Conservation (phyloP, 2,113 vertebrate genomes). For the Colistium nudipinnis region DNA sequence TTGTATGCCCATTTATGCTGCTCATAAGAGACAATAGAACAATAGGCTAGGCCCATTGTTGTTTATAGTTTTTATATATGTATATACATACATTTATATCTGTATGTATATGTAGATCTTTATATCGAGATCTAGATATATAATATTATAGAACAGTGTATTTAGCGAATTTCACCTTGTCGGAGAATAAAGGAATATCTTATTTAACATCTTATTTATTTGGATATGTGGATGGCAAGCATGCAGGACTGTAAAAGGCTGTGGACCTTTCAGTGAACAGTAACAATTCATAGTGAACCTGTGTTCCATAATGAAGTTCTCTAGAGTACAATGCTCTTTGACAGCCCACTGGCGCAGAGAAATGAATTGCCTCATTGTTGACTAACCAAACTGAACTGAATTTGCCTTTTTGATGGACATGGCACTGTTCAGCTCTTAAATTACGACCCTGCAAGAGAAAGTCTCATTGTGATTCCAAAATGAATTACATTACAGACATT, state of each 20-base stretch:
- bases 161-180: no score
- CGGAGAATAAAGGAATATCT: no score
- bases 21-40: no score
- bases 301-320: not conserved
- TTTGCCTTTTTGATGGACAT: not conserved
- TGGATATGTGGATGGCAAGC: not conserved
- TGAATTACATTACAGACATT: not conserved
- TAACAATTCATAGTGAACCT: not conserved
- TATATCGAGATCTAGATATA: no score
- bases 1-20: no score
- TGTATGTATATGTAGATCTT: no score
- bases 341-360: not conserved
- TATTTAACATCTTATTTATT: no score
- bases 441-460: not conserved
- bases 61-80: no score
- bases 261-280: not conserved
- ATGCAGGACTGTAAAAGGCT: not conserved
- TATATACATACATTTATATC: no score
- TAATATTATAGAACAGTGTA: no score
- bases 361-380: conserved; percentile 9
- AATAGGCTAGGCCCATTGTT: no score
- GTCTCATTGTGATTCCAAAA: conserved; percentile 3
- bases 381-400: not conserved
- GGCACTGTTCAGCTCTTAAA: not conserved
- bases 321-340: not conserved